These are phyloP conservation scores for Orchesella flavescens DNA, from an alignment of 2,888 invertebrate genomes.

Conservation along the genomic window DNA sequence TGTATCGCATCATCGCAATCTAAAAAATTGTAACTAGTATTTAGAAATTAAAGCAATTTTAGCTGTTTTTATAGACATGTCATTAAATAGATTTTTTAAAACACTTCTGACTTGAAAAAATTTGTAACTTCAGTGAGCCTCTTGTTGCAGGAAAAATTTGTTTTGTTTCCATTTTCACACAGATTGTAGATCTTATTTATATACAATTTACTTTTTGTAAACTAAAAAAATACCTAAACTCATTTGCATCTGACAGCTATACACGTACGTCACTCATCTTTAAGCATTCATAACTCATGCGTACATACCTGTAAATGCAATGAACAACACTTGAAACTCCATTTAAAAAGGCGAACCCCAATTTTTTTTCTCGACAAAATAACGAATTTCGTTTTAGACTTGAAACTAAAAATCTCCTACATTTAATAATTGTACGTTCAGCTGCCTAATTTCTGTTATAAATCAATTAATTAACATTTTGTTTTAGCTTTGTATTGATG, in stretches of 20 bases:
- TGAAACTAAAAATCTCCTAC: no score
- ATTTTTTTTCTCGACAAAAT: no score
- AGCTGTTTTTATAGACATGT: slow-evolving; percentile 1
- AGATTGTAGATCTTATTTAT: background rate
- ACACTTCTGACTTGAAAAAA: slow-evolving; percentile 39
- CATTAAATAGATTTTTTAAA: slow-evolving; percentile 20
- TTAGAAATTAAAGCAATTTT: slow-evolving; percentile 14
- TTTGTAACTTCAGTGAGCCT: slow-evolving; percentile 71
- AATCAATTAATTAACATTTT: no score
- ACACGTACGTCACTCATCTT: background rate
- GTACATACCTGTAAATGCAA: background rate
- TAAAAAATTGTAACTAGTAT: background rate
- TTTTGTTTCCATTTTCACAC: slow-evolving; percentile 42
- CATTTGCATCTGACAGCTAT: slow-evolving; percentile 31
- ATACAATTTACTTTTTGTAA: background rate
- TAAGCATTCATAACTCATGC: background rate
- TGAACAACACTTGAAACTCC: no score
- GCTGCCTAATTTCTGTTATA: no score
- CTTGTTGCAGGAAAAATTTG: slow-evolving; percentile 70
- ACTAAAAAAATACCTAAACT: slow-evolving; percentile 20
- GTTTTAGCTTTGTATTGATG: no score
- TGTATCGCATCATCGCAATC: no score
- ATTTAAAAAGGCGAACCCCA: no score
- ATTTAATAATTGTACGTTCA: no score
- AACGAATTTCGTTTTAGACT: no score